These are phyloP conservation scores for Griposia aprilina DNA, from an alignment of 2,888 invertebrate genomes.

Conservation along the genomic window DNA sequence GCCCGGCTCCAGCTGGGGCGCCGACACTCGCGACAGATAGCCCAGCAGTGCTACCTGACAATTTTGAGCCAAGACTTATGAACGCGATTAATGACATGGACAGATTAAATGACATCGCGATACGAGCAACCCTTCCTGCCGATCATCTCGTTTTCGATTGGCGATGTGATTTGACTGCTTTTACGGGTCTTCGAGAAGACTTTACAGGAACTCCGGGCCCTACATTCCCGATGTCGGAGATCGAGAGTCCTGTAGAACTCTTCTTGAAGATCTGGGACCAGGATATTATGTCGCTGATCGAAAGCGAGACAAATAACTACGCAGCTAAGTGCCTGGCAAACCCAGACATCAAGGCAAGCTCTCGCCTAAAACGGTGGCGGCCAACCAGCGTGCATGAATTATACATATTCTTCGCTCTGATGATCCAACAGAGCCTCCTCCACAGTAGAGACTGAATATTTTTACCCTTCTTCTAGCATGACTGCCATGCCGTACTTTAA, in stretches of 20 bases:
- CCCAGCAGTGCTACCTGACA: neutral
- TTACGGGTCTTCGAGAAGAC: neutral
- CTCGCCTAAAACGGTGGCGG: neutral
- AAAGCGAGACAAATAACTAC: neutral
- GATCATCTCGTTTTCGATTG: too few relatives aligned
- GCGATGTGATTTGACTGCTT: neutral
- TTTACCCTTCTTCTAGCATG: too few relatives aligned
- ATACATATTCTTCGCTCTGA: too few relatives aligned
- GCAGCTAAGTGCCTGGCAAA: neutral
- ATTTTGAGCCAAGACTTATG: neutral
- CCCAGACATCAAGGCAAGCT: neutral
- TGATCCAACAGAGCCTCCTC: too few relatives aligned
- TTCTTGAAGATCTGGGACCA: slow-evolving; percentile 13
- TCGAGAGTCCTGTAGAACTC: neutral
- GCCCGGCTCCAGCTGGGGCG: neutral
- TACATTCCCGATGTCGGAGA: slow-evolving; percentile 8
- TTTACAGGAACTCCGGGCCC: slow-evolving; percentile 5
- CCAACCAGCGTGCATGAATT: too few relatives aligned
- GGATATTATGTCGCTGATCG: neutral
- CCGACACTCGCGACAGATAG: neutral
- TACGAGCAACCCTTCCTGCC: neutral
- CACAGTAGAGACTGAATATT: too few relatives aligned
- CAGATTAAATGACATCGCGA: neutral
- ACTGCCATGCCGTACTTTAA: too few relatives aligned
- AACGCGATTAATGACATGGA: neutral